Percentiles rank a stretch among this genome's conserved stretches.
phyloP scores from a whole-genome alignment of 2,888 invertebrate species.

The Eulithis prunata region DNA sequence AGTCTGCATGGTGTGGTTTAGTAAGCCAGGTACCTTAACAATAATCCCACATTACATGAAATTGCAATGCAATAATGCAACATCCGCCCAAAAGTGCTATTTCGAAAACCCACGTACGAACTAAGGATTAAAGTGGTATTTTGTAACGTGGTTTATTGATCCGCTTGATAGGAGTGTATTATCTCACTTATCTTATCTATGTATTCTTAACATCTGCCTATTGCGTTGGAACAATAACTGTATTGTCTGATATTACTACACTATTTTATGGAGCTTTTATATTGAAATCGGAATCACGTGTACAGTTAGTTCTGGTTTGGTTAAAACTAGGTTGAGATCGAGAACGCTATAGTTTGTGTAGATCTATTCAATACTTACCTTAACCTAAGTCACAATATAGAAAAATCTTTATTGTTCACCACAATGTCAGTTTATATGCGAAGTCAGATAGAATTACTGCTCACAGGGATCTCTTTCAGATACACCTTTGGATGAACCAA shows the following conservation, averaged over 20 bases:
- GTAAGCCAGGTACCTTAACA: conserved; percentile 14
- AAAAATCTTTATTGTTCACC: no score
- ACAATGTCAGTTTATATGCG: no score
- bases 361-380: no score
- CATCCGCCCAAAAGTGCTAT: conserved; percentile 45
- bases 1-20: neutral
- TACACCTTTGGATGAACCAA: no score
- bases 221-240: conserved; percentile 28
- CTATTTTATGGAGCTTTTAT: conserved; percentile 32
- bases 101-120: conserved; percentile 46
- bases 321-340: neutral
- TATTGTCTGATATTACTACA: conserved; percentile 30
- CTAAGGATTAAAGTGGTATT: conserved; percentile 45
- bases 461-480: no score
- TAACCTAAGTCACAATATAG: no score
- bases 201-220: conserved; percentile 37
- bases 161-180: conserved; percentile 58
- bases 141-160: conserved; percentile 73
- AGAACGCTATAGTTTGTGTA: neutral
- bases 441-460: no score
- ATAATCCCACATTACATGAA: conserved; percentile 34
- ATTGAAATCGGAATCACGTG: conserved; percentile 11
- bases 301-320: neutral
- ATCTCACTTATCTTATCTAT: conserved; percentile 65
- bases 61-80: conserved; percentile 38